Percentiles rank a stretch among this genome's conserved stretches.
Conservation (phyloP, 2,888 invertebrate genomes). For the Pterostichus niger region DNA sequence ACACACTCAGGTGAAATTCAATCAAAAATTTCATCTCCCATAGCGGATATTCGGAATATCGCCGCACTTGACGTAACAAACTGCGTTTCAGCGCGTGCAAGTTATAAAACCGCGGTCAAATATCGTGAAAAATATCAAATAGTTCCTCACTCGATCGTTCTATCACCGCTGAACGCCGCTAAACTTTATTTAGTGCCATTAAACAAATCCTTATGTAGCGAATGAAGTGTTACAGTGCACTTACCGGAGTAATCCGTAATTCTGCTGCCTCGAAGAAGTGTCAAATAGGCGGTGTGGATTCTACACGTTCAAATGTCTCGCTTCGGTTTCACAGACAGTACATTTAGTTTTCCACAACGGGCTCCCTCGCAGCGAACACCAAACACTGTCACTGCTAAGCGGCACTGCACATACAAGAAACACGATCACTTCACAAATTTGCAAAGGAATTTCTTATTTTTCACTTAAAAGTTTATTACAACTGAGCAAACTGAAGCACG, state of each 20-base stretch:
- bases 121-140: constrained; percentile 23
- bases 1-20: constrained; percentile 48
- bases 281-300: constrained; percentile 66
- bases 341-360: constrained; percentile 68
- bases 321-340: constrained; percentile 68
- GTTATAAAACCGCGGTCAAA: constrained; percentile 16
- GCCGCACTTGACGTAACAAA: not conserved
- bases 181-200: constrained; percentile 29
- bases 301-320: constrained; percentile 58
- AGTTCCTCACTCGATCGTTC: constrained; percentile 10
- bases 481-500: too few relatives aligned
- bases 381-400: constrained; percentile 60
- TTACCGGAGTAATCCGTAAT: constrained; percentile 50
- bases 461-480: too few relatives aligned
- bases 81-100: not conserved
- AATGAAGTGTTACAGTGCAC: constrained; percentile 50
- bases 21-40: constrained; percentile 52
- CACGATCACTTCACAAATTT: too few relatives aligned
- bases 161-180: not conserved
- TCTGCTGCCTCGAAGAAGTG: constrained; percentile 61
- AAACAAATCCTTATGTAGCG: constrained; percentile 49
- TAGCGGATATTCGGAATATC: not conserved
- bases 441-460: too few relatives aligned
- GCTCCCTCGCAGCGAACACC: constrained; percentile 34
- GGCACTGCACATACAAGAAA: constrained; percentile 39